phyloP scores from a whole-genome alignment of 2,113 vertebrate genomes.

The Grantiella picta region DNA sequence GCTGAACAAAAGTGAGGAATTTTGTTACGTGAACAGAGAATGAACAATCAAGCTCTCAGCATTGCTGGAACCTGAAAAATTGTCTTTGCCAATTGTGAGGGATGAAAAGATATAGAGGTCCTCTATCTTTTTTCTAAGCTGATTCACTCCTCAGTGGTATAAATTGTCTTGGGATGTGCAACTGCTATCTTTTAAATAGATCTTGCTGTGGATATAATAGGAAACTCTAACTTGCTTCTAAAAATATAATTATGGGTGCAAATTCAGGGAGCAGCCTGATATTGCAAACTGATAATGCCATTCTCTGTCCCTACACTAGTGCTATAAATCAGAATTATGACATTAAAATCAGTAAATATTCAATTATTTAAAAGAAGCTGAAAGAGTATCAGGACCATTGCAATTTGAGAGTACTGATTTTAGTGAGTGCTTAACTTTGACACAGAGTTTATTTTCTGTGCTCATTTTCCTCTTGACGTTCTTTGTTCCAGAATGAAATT shows the following conservation, averaged over 20 bases:
- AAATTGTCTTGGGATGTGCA: slow-evolving; percentile 4
- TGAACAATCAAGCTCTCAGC: not conserved
- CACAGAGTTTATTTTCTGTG: not conserved
- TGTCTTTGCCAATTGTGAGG: not conserved
- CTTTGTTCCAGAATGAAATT: not conserved
- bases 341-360: not conserved
- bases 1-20: not conserved
- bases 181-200: slow-evolving; percentile 21
- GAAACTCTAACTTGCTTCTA: not conserved
- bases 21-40: not conserved
- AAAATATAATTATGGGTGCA: not conserved
- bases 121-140: not conserved
- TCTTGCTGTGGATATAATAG: not conserved
- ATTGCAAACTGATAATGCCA: not conserved
- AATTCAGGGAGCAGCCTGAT: not conserved
- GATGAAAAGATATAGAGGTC: not conserved
- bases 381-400: not conserved
- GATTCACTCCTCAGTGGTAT: not conserved
- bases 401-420: not conserved
- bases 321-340: not conserved
- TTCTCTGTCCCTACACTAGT: not conserved
- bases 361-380: not conserved
- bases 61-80: not conserved
- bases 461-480: not conserved
- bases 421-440: not conserved